Base-by-base conservation (phyloP, 2,888 invertebrate species). In the Caenorhabditis sp. region DNA sequence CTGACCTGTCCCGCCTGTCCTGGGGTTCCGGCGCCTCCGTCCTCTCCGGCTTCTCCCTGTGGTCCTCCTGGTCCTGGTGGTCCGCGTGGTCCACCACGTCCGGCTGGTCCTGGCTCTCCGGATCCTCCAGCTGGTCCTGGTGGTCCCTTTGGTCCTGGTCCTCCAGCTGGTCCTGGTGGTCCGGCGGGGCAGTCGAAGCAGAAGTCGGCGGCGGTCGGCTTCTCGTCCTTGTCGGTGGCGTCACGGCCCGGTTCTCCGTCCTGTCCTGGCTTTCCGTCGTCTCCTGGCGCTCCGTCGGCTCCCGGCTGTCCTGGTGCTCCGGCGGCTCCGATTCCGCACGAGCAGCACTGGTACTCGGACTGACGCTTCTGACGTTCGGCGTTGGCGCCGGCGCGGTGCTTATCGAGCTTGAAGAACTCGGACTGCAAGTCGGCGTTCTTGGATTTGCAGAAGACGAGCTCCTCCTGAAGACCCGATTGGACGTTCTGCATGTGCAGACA, bases 401-500 rank as follows among this genome's bases (percentile, higher is more conserved):
- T 56, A 52, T 68, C 63, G 13, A 80, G 66, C 63, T 80, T 78
- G 65, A 70, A 59, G 65, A 73, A 78, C 41, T 80, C 80, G 39
- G 71, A 59, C 45, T 61, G 56, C 15, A 80, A 63, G 35, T 75
- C 78, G 11, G 65, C 65, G 46, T 78, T 78, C 43, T 78, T 71
- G 17, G 77, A 53, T 46, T 78, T 71, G 39, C 80, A 80, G 74
- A 78, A 85, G 70, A 82, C 77, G 27, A 85, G 58, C 63, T 85
- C 85, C 39, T 81, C 83, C 55, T 83, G 83, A 15, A 87, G 78
- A 8, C 82, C 74, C 8, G 85, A 79, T 66, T 85, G 85, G 32
- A 87, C 83, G 62, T 81, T 81, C 59, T 85, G 85, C 70, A 86
- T 81, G 76, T 87, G 86, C 56, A 79, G 82, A 78, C 85, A 87